Percentiles rank a stretch among this genome's conserved stretches.
Conservation (phyloP, 1,140 invertebrate species). For the Drosophila ironensis region DNA sequence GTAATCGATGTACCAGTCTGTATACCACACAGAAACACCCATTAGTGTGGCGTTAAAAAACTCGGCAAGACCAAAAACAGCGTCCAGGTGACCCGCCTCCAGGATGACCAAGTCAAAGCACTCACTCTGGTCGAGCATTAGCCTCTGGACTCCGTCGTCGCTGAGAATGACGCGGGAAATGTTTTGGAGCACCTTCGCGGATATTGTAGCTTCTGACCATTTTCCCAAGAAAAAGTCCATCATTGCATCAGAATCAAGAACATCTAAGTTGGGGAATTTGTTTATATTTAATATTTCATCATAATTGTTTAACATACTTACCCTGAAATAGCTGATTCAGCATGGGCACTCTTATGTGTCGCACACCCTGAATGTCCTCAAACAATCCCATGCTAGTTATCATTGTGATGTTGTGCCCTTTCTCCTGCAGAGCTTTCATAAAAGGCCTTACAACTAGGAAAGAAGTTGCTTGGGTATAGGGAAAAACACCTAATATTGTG, state of each 20-base stretch:
- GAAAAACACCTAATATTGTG: constrained; percentile 23
- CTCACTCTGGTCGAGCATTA: constrained; percentile 20
- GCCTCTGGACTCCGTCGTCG: constrained; percentile 25
- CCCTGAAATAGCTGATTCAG: constrained; percentile 10
- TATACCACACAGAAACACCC: constrained; percentile 23
- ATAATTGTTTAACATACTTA: neutral
- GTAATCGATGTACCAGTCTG: constrained; percentile 29
- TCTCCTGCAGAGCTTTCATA: constrained; percentile 1
- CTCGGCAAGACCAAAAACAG: constrained; percentile 43
- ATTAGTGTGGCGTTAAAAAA: constrained; percentile 47
- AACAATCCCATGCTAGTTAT: neutral
- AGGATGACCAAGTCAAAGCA: constrained; percentile 55
- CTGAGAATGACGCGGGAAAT: constrained; percentile 11
- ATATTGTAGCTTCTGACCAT: constrained; percentile 10
- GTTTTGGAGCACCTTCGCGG: neutral
- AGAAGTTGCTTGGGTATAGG: constrained; percentile 6
- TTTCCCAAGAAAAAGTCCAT: neutral
- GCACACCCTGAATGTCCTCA: constrained; percentile 6
- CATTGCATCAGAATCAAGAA: neutral
- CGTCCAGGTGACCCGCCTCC: constrained; percentile 34
- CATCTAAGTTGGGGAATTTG: neutral
- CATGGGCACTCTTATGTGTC: constrained; percentile 2
- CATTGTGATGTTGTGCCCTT: constrained; percentile 32
- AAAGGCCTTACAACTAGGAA: constrained; percentile 11
- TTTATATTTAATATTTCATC: neutral